phyloP scores from a whole-genome alignment of 2,888 invertebrate genomes.

The Perizoma affinitatum region DNA sequence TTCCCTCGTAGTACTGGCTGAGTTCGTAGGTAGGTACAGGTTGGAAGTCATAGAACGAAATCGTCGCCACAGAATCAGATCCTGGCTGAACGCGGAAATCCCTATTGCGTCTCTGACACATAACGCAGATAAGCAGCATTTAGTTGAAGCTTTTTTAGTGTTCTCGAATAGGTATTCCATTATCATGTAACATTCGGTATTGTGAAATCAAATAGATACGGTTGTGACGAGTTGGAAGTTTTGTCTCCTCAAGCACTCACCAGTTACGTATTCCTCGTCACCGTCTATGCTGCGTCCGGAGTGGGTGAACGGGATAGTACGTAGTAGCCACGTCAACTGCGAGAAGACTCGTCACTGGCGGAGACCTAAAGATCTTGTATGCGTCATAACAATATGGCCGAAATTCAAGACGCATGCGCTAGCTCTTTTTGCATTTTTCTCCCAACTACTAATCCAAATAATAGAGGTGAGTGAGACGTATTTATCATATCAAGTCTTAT shows the following conservation, averaged over 20 bases:
- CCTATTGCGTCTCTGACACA: conserved; percentile 69
- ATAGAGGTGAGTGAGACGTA: too few relatives aligned
- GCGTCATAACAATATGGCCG: conserved; percentile 91
- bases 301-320: conserved; percentile 96
- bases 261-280: conserved; percentile 98
- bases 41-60: conserved; percentile 73
- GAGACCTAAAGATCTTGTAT: conserved; percentile 89
- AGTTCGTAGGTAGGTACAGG: conserved; percentile 54
- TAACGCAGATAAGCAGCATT: conserved; percentile 57
- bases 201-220: conserved; percentile 74
- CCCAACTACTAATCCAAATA: neutral
- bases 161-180: conserved; percentile 48
- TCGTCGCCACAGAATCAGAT: conserved; percentile 73
- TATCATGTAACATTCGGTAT: conserved; percentile 67
- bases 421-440: conserved; percentile 36
- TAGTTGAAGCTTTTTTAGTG: conserved; percentile 49
- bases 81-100: conserved; percentile 62
- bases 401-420: conserved; percentile 80
- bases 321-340: conserved; percentile 96
- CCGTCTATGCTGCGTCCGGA: conserved; percentile 96
- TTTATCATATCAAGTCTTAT: too few relatives aligned
- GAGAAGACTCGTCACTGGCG: conserved; percentile 93
- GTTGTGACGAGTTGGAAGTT: conserved; percentile 82
- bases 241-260: conserved; percentile 88
- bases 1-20: conserved; percentile 37